Conservation (phyloP, 2,797 vertebrate genomes). For the Coregonus suidteri region DNA sequence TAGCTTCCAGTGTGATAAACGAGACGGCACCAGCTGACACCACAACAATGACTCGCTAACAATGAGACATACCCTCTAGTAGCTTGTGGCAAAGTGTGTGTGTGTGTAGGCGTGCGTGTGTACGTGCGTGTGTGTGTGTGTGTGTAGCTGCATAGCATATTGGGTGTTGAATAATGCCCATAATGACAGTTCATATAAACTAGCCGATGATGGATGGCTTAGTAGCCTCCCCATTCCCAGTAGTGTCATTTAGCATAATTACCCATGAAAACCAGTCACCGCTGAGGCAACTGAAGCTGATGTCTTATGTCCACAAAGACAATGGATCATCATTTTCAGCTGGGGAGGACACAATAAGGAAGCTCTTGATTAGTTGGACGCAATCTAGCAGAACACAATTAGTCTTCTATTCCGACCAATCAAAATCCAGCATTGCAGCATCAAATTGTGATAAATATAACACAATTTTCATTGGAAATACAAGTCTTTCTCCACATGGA, state of each 20-base stretch:
- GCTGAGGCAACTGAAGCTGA: slow-evolving; percentile 46
- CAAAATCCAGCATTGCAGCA: slow-evolving; percentile 20
- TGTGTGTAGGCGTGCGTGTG: slow-evolving; percentile 18
- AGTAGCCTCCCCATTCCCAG: slow-evolving; percentile 58
- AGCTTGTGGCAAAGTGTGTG: slow-evolving; percentile 60
- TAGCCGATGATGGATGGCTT: slow-evolving; percentile 65
- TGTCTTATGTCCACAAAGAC: slow-evolving; percentile 45
- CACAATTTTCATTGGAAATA: neutral
- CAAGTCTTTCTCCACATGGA: neutral
- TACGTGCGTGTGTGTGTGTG: neutral
- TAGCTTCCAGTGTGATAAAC: slow-evolving; percentile 78
- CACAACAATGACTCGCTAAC: slow-evolving; percentile 70
- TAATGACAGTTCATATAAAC: slow-evolving; percentile 52
- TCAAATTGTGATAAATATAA: neutral
- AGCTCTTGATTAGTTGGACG: slow-evolving; percentile 59
- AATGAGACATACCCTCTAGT: slow-evolving; percentile 71
- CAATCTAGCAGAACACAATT: slow-evolving; percentile 56
- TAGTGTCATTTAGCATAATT: slow-evolving; percentile 72
- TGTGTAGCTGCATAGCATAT: slow-evolving; percentile 32
- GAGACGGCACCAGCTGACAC: slow-evolving; percentile 74
- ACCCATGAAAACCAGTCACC: slow-evolving; percentile 66
- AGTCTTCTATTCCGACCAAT: slow-evolving; percentile 30
- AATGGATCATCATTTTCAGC: slow-evolving; percentile 62
- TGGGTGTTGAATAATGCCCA: slow-evolving; percentile 60
- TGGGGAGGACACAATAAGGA: slow-evolving; percentile 53